phyloP scores from a whole-genome alignment of 2,888 invertebrate genomes.

The Oxycera nigricornis region DNA sequence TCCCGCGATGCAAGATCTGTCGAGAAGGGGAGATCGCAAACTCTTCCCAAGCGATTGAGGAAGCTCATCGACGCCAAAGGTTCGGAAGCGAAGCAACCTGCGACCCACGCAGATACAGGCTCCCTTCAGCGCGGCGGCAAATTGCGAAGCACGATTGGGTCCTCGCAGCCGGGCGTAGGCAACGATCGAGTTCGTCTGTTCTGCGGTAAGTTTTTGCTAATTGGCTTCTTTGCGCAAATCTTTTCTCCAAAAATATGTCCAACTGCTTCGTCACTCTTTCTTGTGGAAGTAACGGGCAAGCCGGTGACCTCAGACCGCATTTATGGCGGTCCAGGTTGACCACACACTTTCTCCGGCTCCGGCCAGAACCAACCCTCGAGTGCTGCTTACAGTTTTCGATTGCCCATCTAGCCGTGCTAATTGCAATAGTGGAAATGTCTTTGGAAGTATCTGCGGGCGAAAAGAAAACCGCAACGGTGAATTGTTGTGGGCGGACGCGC shows the following conservation, averaged over 20 bases:
- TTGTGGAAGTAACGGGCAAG: background rate
- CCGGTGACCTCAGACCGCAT: background rate
- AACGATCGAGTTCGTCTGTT: constrained; percentile 12
- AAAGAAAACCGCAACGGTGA: background rate
- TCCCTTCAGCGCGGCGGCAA: constrained; percentile 41
- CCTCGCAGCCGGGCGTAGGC: background rate
- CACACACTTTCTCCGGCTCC: background rate
- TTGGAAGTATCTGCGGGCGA: background rate
- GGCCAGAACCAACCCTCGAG: background rate
- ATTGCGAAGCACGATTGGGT: constrained; percentile 43
- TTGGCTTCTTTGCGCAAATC: background rate
- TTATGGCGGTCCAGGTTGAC: background rate
- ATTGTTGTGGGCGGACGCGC: background rate
- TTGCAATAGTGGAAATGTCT: background rate
- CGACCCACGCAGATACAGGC: background rate
- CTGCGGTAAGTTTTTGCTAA: background rate
- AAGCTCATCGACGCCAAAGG: background rate
- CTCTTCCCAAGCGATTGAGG: constrained; percentile 40
- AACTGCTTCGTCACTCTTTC: background rate
- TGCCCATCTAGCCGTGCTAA: background rate
- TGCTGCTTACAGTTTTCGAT: background rate
- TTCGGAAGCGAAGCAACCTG: background rate
- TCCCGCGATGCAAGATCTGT: background rate
- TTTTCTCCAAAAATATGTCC: background rate
- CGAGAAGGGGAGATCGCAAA: constrained; percentile 19